These are phyloP conservation scores for Ariopsis seemanni DNA, from an alignment of 2,113 vertebrate genomes.

Conservation along the genomic window DNA sequence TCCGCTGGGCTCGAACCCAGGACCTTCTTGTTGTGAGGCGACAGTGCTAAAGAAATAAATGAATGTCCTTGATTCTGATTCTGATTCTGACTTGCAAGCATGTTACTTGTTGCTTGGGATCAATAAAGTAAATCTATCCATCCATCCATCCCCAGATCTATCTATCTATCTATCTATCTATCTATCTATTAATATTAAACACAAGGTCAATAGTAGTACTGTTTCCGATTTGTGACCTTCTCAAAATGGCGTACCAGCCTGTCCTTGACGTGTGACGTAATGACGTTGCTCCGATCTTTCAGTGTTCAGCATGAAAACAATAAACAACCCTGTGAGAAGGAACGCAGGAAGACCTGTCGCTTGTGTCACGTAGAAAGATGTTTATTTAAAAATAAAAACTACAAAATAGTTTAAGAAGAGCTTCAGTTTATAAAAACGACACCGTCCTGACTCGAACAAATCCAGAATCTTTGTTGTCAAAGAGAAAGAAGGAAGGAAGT, in stretches of 20 bases:
- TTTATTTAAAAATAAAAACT: constrained; percentile 49
- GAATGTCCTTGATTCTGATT: too few relatives aligned
- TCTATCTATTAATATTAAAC: too few relatives aligned
- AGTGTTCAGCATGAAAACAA: constrained; percentile 76
- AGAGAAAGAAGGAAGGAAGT: constrained; percentile 65
- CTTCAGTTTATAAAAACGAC: constrained; percentile 34
- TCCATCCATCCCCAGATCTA: too few relatives aligned
- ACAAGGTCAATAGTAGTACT: not conserved
- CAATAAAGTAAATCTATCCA: too few relatives aligned
- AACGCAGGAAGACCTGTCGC: constrained; percentile 60
- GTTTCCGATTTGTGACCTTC: constrained; percentile 59
- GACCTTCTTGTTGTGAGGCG: too few relatives aligned
- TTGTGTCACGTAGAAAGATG: constrained; percentile 49
- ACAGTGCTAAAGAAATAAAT: too few relatives aligned
- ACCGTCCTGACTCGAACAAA: constrained; percentile 60
- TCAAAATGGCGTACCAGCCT: constrained; percentile 60
- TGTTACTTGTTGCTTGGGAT: too few relatives aligned
- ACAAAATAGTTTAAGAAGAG: not conserved
- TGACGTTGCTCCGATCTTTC: constrained; percentile 59
- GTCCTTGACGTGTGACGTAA: constrained; percentile 59
- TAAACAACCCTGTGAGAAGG: constrained; percentile 75
- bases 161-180: too few relatives aligned
- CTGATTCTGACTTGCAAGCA: too few relatives aligned
- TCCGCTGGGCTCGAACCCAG: too few relatives aligned
- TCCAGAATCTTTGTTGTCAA: constrained; percentile 58